Evolutionary conservation across 2,888 invertebrate species (phyloP).

Genomic region (Leptinotarsa rubiginosa): DNA sequence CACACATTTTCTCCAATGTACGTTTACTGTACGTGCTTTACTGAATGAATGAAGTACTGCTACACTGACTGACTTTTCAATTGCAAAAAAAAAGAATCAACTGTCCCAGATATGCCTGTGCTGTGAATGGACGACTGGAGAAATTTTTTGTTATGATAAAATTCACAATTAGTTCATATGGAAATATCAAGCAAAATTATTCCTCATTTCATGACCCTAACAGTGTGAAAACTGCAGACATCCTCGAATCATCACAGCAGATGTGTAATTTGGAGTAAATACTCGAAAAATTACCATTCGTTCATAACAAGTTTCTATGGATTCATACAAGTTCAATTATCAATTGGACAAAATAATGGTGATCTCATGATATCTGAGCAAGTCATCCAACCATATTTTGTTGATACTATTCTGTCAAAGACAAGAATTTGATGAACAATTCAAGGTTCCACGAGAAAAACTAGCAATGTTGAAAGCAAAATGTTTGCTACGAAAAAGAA

Average conservation of each 20-base stretch:
- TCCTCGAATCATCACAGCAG: slow-evolving; percentile 5
- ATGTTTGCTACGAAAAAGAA: background rate
- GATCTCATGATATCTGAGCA: slow-evolving; percentile 12
- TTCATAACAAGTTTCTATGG: background rate
- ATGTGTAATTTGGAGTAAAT: background rate
- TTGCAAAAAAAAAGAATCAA: background rate
- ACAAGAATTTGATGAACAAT: slow-evolving; percentile 9
- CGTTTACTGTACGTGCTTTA: background rate
- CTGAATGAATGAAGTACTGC: slow-evolving; percentile 9
- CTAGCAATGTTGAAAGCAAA: background rate
- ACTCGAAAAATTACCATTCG: slow-evolving; percentile 12
- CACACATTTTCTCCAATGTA: background rate
- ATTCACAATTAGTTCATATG: slow-evolving; percentile 10
- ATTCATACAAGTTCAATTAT: background rate
- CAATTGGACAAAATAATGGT: slow-evolving; percentile 20
- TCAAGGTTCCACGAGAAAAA: background rate
- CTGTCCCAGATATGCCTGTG: background rate
- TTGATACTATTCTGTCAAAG: slow-evolving; percentile 5
- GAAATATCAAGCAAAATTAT: slow-evolving; percentile 8
- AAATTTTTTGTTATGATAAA: background rate
- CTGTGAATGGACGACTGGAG: slow-evolving; percentile 18
- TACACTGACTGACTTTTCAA: background rate
- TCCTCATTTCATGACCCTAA: background rate
- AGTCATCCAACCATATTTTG: slow-evolving; percentile 11
- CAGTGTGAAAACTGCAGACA: slow-evolving; percentile 4